These are phyloP conservation scores for Graphium colonna DNA, from an alignment of 2,888 invertebrate genomes.

Conservation along the genomic window DNA sequence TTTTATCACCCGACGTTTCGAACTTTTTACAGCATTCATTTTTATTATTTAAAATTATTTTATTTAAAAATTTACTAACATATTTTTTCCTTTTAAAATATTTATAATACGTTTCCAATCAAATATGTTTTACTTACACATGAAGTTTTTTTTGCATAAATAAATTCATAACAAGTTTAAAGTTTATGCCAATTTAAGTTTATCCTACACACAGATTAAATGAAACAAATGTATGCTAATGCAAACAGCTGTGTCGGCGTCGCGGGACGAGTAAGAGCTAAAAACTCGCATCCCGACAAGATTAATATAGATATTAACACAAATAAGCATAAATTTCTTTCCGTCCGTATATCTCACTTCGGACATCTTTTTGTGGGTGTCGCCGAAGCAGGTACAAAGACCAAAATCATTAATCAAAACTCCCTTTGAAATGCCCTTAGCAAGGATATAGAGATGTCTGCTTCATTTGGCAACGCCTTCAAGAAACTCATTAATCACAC, in stretches of 20 bases:
- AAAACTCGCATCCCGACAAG: conserved; percentile 53
- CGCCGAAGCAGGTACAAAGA: conserved; percentile 65
- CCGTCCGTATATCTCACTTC: conserved; percentile 39
- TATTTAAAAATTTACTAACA: too few relatives aligned
- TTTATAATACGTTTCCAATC: too few relatives aligned
- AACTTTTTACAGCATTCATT: too few relatives aligned
- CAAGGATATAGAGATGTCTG: conserved; percentile 62
- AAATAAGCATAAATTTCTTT: conserved; percentile 60
- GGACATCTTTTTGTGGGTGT: conserved; percentile 60
- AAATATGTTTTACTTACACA: too few relatives aligned
- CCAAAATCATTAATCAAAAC: conserved; percentile 67
- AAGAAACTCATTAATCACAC: conserved; percentile 42
- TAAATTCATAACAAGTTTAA: too few relatives aligned
- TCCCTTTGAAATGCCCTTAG: conserved; percentile 56
- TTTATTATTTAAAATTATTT: too few relatives aligned
- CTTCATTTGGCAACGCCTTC: conserved; percentile 52
- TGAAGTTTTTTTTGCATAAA: too few relatives aligned
- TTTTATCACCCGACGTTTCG: too few relatives aligned
- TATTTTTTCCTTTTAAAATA: too few relatives aligned
- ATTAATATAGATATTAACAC: conserved; percentile 72
- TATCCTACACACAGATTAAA: conserved; percentile 46
- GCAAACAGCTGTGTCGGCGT: conserved; percentile 47
- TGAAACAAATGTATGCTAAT: conserved; percentile 26
- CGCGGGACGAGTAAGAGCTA: conserved; percentile 23
- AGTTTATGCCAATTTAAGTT: too few relatives aligned